A percentile compares a stretch with the other conserved stretches of the same genome.
Conservation (phyloP, 2,113 vertebrate genomes). For the Bubalus kerabau region DNA sequence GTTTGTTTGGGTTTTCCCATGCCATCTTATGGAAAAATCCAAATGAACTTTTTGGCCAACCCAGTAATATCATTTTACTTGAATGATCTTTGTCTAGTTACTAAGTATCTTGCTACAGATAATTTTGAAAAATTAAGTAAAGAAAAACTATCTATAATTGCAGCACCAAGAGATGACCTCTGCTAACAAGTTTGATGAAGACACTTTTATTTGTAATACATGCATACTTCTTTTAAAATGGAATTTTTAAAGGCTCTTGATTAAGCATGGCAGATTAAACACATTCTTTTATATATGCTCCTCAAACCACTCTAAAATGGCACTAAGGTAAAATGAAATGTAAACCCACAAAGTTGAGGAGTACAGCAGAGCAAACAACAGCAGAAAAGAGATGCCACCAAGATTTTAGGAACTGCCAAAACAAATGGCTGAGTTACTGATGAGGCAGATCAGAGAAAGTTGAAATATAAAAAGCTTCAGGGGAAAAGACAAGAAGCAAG, state of each 20-base stretch:
- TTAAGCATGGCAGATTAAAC: not conserved
- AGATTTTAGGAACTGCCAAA: not conserved
- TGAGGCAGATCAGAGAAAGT: not conserved
- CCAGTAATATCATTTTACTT: not conserved
- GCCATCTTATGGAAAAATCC: not conserved
- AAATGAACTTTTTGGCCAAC: not conserved
- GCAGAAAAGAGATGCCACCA: not conserved
- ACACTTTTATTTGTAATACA: not conserved
- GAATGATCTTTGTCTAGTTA: not conserved
- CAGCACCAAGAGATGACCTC: not conserved
- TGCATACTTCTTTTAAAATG: not conserved
- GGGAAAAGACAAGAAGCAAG: not conserved
- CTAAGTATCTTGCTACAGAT: not conserved
- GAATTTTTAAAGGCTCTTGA: not conserved
- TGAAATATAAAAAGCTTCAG: not conserved
- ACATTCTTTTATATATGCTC: not conserved
- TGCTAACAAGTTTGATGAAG: not conserved
- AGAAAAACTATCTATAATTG: not conserved
- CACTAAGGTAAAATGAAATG: not conserved
- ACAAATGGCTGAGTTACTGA: not conserved
- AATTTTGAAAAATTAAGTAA: not conserved
- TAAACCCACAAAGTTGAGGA: not conserved
- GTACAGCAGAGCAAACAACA: not conserved
- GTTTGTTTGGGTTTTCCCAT: not conserved
- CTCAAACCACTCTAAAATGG: not conserved